Conservation (phyloP, 2,888 invertebrate genomes). For the Agrochola lota region DNA sequence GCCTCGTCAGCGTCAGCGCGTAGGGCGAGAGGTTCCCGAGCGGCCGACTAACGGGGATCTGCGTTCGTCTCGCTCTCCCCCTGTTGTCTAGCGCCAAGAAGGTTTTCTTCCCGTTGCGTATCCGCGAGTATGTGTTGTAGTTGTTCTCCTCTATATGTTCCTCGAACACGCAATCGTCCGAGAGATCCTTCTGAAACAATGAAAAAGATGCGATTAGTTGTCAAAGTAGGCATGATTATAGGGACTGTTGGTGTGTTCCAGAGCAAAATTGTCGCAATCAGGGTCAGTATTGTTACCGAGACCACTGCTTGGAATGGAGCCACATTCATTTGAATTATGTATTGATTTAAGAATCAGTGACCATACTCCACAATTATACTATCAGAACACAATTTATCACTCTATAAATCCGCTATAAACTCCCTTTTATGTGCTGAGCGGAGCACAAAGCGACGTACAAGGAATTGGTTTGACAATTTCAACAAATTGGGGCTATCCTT, state of each 20-base stretch:
- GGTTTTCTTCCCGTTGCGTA: constrained; percentile 92
- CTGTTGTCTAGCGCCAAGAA: constrained; percentile 94
- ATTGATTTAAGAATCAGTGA: constrained; percentile 44
- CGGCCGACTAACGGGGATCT: constrained; percentile 92
- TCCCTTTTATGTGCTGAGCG: constrained; percentile 68
- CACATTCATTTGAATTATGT: constrained; percentile 52
- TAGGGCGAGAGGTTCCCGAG: constrained; percentile 94
- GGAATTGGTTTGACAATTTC: constrained; percentile 74
- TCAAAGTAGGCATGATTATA: constrained; percentile 51
- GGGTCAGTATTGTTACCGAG: constrained; percentile 40
- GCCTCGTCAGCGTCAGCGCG: constrained; percentile 91
- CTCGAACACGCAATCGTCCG: constrained; percentile 96
- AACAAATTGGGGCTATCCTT: constrained; percentile 79
- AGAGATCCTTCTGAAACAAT: constrained; percentile 95
- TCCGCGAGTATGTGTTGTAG: constrained; percentile 96
- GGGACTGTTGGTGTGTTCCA: neutral
- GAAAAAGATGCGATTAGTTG: constrained; percentile 76
- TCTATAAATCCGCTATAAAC: constrained; percentile 67
- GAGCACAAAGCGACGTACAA: constrained; percentile 66
- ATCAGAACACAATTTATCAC: constrained; percentile 66
- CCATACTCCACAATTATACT: constrained; percentile 57
- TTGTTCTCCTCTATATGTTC: constrained; percentile 96
- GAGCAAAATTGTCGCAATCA: constrained; percentile 24
- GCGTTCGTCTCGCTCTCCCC: constrained; percentile 93
- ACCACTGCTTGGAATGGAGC: constrained; percentile 33